Evolutionary conservation across 2,113 vertebrate genomes (phyloP).

Genomic region (Copsychus sechellarum): DNA sequence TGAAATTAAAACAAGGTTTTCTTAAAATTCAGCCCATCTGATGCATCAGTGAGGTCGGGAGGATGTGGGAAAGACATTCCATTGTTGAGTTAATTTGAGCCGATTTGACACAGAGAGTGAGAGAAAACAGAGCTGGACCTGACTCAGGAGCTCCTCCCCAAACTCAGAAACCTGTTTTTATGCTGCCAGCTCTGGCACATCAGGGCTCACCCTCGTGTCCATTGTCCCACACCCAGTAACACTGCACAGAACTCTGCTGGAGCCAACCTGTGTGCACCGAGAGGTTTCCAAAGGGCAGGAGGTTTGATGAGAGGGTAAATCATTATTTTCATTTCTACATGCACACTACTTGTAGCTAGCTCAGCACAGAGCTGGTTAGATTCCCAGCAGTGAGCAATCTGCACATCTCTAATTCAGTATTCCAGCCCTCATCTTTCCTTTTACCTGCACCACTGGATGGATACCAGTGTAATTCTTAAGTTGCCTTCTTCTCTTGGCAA

Average conservation of each 20-base stretch:
- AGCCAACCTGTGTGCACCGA: rapidly evolving
- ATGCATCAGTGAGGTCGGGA: rapidly evolving
- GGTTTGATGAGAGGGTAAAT: background rate
- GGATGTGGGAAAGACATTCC: background rate
- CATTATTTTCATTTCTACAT: background rate
- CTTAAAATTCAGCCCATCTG: background rate
- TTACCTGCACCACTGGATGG: background rate
- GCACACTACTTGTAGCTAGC: background rate
- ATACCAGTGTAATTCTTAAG: background rate
- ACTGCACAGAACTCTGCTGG: rapidly evolving
- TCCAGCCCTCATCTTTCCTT: background rate
- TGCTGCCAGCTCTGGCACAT: background rate
- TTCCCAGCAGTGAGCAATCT: background rate
- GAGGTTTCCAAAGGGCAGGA: background rate
- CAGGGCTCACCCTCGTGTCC: background rate
- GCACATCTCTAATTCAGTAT: background rate
- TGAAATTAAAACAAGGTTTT: background rate
- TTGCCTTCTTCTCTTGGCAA: background rate
- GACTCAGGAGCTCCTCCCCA: background rate
- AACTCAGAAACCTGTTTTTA: background rate
- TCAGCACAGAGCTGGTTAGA: background rate
- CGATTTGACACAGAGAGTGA: rapidly evolving
- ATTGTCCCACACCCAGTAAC: background rate
- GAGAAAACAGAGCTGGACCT: background rate
- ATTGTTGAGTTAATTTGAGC: background rate